A percentile compares a stretch with the other conserved stretches of the same genome.
Conservation (phyloP, 2,888 invertebrate species). For the Tetramorium bicarinatum region DNA sequence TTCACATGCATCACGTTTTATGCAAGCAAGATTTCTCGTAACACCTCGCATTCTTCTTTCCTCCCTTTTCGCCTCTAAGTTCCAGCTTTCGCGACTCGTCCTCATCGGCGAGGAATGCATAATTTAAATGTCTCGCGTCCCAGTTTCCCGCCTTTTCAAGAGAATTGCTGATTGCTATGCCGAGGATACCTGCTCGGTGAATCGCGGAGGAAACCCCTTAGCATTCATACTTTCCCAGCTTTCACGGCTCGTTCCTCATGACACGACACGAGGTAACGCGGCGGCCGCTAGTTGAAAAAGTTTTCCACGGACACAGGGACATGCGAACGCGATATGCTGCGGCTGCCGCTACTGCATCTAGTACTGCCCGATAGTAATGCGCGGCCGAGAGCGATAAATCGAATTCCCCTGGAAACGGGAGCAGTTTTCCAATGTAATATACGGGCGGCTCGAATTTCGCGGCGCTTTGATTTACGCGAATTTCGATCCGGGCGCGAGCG, state of each 20-base stretch:
- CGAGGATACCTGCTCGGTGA: conserved; percentile 64
- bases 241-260: conserved; percentile 62
- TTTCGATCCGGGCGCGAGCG: conserved; percentile 25
- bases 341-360: conserved; percentile 13
- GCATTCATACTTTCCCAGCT: conserved; percentile 76
- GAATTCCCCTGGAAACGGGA: conserved; percentile 50
- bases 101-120: conserved; percentile 77
- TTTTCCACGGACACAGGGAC: conserved; percentile 51
- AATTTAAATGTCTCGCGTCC: conserved; percentile 81
- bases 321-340: conserved; percentile 14
- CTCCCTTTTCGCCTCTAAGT: conserved; percentile 49
- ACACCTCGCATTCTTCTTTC: conserved; percentile 46
- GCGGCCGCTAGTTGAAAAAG: conserved; percentile 68
- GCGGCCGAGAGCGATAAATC: conserved; percentile 47
- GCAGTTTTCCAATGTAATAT: conserved; percentile 51
- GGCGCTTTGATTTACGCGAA: conserved; percentile 57
- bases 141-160: conserved; percentile 75
- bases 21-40: conserved; percentile 69
- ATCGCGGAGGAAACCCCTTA: conserved; percentile 70
- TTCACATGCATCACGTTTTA: conserved; percentile 64
- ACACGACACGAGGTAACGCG: not conserved
- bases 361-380: conserved; percentile 28
- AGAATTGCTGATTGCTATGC: conserved; percentile 80
- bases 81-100: conserved; percentile 47
- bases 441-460: conserved; percentile 55